Percentiles rank a stretch among this genome's conserved stretches.
phyloP scores from a whole-genome alignment of 2,888 invertebrate species.

The Anthrax anthrax region DNA sequence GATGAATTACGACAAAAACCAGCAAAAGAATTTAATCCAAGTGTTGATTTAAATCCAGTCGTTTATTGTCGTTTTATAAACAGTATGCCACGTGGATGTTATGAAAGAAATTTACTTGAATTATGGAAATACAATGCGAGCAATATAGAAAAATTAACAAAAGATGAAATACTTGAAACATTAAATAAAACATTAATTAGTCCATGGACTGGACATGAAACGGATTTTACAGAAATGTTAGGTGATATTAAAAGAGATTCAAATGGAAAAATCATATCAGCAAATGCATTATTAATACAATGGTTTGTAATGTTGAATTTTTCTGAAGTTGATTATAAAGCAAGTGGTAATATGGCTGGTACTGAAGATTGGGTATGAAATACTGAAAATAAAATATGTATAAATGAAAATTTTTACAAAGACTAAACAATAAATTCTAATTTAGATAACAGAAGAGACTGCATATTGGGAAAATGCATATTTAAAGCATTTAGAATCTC shows the following conservation, averaged over 20 bases:
- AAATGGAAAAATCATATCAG: constrained; percentile 46
- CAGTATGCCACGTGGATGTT: constrained; percentile 45
- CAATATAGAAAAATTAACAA: constrained; percentile 39
- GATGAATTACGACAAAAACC: constrained; percentile 3
- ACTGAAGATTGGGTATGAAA: constrained; percentile 54
- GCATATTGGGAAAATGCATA: constrained; percentile 48
- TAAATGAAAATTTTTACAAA: too few species aligned
- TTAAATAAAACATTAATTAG: constrained; percentile 42
- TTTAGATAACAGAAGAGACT: constrained; percentile 38
- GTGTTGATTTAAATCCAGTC: constrained; percentile 40
- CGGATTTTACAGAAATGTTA: constrained; percentile 46
- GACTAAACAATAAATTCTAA: neutral
- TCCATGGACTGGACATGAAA: constrained; percentile 48
- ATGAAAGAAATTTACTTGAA: constrained; percentile 50
- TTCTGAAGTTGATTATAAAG: constrained; percentile 46
- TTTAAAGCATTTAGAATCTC: constrained; percentile 34
- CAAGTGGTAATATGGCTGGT: constrained; percentile 55
- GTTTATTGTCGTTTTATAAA: constrained; percentile 51
- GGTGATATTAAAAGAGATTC: constrained; percentile 45
- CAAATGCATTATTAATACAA: constrained; percentile 45
- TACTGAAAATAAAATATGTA: neutral
- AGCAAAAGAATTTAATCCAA: constrained; percentile 38
- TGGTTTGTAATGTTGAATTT: constrained; percentile 56
- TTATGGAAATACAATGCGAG: constrained; percentile 50
- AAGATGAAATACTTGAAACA: constrained; percentile 44